These are phyloP conservation scores for Halichondria panicea DNA, from an alignment of 37 sponge, comb jelly and placozoan genomes.

Conservation along the genomic window DNA sequence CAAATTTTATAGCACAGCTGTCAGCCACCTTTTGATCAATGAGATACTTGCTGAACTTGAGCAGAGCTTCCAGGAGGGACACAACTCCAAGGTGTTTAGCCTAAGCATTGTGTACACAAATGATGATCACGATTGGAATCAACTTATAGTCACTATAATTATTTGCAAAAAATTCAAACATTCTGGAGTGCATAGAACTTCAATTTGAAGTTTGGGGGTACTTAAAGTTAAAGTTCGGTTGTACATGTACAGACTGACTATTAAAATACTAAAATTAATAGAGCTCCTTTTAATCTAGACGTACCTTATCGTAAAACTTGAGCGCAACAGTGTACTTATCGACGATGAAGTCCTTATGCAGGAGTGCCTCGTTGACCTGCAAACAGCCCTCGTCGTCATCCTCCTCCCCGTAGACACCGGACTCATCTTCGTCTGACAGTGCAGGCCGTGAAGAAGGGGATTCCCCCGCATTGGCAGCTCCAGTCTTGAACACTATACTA, in stretches of 20 bases:
- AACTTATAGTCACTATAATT: too few relatives aligned
- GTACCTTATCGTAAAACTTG: conserved; percentile 39
- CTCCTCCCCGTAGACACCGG: not conserved
- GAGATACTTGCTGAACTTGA: conserved; percentile 58
- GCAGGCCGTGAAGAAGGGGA: not conserved
- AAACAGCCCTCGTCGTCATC: conserved; percentile 23
- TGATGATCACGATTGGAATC: too few relatives aligned
- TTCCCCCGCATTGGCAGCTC: not conserved
- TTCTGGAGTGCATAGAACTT: too few relatives aligned
- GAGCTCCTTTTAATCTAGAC: not conserved
- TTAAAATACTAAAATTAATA: not conserved
- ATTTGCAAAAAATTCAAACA: too few relatives aligned
- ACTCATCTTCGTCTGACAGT: conserved; percentile 1
- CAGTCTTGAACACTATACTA: too few relatives aligned
- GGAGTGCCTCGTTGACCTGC: conserved; percentile 6
- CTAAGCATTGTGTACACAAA: too few relatives aligned
- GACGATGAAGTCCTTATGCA: conserved; percentile 39
- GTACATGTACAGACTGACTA: too few relatives aligned
- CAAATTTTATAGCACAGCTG: too few relatives aligned
- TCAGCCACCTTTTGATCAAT: conserved; percentile 51
- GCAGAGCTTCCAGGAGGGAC: conserved; percentile 26
- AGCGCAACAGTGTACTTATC: conserved; percentile 31
- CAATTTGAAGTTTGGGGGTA: too few relatives aligned
- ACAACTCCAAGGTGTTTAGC: conserved; percentile 27
- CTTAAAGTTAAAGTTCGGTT: too few relatives aligned